Conservation (phyloP, 1,140 invertebrate species). For the Dendroctonus ponderosae region DNA sequence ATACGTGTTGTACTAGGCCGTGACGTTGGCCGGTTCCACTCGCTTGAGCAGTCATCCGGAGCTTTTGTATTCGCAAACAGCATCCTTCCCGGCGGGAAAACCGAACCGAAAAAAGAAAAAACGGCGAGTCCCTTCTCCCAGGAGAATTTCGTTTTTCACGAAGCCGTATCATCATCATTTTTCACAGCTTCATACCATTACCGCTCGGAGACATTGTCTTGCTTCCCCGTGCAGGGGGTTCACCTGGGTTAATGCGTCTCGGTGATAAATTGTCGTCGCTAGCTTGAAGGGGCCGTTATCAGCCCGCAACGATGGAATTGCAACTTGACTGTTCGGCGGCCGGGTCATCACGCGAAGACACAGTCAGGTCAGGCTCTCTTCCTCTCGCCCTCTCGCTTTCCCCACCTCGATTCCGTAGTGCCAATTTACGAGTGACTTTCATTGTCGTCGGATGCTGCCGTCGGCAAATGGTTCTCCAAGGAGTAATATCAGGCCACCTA, state of each 20-base stretch:
- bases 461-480: slow-evolving; percentile 59
- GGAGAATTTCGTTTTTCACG: slow-evolving; percentile 46
- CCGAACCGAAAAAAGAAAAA: slow-evolving; percentile 18
- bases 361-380: slow-evolving; percentile 23
- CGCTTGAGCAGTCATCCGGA: slow-evolving; percentile 38
- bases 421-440: slow-evolving; percentile 50
- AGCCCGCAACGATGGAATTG: slow-evolving; percentile 40
- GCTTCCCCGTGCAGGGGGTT: slow-evolving; percentile 43
- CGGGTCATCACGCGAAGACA: slow-evolving; percentile 33
- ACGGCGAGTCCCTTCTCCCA: slow-evolving; percentile 32
- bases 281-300: slow-evolving; percentile 36
- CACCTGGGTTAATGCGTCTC: slow-evolving; percentile 51
- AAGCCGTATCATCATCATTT: slow-evolving; percentile 51
- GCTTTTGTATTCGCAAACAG: slow-evolving; percentile 29
- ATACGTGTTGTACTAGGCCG: slow-evolving; percentile 41
- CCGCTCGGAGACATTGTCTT: slow-evolving; percentile 49
- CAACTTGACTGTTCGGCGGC: slow-evolving; percentile 32
- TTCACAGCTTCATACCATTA: slow-evolving; percentile 49
- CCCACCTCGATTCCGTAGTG: slow-evolving; percentile 26
- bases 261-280: slow-evolving; percentile 51
- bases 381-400: slow-evolving; percentile 22
- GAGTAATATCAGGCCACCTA: slow-evolving; percentile 64
- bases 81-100: slow-evolving; percentile 18
- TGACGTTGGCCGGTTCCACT: slow-evolving; percentile 37
- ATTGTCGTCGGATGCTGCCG: slow-evolving; percentile 50